Evolutionary conservation across 2,888 invertebrate genomes (phyloP).

Genomic region (Trissonchulus sp.): DNA sequence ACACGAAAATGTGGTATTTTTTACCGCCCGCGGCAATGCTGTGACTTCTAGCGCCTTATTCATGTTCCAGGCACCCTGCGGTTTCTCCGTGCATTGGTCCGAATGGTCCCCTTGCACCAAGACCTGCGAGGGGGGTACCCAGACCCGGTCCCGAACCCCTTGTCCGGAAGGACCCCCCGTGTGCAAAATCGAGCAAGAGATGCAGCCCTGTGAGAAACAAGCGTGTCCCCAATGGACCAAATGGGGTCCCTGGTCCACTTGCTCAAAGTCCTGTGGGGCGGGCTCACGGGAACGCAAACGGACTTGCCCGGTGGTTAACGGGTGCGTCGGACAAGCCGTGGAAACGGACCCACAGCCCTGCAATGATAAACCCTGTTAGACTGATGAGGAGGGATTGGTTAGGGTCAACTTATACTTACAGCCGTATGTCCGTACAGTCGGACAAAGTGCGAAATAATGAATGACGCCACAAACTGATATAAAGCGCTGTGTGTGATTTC

Average conservation of each 20-base stretch:
- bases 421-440: no score
- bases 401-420: no score
- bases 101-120: conserved; percentile 33
- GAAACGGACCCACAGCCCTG: conserved; percentile 29
- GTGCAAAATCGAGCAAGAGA: conserved; percentile 30
- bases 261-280: conserved; percentile 32
- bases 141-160: conserved; percentile 19
- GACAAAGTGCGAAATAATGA: no score
- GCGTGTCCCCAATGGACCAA: conserved; percentile 31
- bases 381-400: no score
- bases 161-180: conserved; percentile 30
- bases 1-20: no score
- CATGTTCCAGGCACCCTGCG: conserved; percentile 22
- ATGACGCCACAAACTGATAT: no score
- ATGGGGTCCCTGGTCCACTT: conserved; percentile 29
- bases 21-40: no score
- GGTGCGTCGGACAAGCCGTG: conserved; percentile 30
- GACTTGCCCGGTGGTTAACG: conserved; percentile 28
- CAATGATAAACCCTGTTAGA: conserved; percentile 21
- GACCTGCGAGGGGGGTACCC: conserved; percentile 31
- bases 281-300: conserved; percentile 22
- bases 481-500: no score
- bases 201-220: conserved; percentile 19
- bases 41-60: neutral
- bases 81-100: conserved; percentile 28